Evolutionary conservation across 2,113 vertebrate species (phyloP).

Genomic region (Trematocara nigrifrons): DNA sequence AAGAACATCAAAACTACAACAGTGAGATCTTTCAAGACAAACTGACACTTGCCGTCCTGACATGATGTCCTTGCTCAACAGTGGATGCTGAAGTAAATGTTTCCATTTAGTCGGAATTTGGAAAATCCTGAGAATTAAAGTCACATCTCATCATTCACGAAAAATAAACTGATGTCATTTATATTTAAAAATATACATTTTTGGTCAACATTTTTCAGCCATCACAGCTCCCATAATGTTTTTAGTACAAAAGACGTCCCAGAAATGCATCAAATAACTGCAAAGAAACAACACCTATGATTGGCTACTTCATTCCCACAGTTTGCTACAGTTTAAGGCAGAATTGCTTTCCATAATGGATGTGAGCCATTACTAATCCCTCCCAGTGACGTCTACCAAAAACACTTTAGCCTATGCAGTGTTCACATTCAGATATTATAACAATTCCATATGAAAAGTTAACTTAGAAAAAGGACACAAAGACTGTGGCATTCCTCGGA

Average conservation of each 20-base stretch:
- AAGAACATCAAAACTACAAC: not conserved
- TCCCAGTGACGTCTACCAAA: not conserved
- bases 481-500: not conserved
- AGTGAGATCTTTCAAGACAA: not conserved
- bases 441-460: not conserved
- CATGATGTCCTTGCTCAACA: not conserved
- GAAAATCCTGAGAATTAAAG: constrained; percentile 30
- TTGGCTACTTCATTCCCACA: not conserved
- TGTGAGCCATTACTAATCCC: not conserved
- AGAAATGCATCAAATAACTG: not conserved
- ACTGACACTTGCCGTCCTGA: not conserved
- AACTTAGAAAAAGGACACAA: not conserved
- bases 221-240: not conserved
- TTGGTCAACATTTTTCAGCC: constrained; percentile 38
- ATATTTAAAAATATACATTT: constrained; percentile 42
- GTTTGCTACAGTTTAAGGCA: constrained; percentile 55
- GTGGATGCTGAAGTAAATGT: not conserved
- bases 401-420: not conserved
- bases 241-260: not conserved
- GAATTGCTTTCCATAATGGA: not conserved
- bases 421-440: constrained; percentile 8
- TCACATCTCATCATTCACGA: not conserved
- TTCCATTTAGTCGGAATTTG: not conserved
- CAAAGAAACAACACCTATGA: not conserved
- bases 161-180: constrained; percentile 1